phyloP scores from a whole-genome alignment of 2,113 vertebrate species.

The Ahaetulla prasina region DNA sequence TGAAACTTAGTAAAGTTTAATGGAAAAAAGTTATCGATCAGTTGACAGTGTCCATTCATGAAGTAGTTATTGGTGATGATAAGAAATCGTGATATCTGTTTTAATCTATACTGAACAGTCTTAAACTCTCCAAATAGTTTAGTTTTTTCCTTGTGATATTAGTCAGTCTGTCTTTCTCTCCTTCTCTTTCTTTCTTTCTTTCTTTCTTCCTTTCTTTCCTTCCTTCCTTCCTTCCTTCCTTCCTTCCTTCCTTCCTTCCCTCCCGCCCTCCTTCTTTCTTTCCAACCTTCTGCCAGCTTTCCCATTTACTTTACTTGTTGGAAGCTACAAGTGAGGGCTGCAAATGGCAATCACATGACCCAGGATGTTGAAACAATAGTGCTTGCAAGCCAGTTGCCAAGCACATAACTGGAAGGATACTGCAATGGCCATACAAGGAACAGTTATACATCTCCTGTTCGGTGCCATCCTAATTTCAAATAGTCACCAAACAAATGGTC shows the following conservation, averaged over 20 bases:
- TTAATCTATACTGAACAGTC: not conserved
- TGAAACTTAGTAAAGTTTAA: not conserved
- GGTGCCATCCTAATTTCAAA: not conserved
- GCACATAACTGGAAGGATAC: not conserved
- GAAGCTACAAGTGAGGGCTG: not conserved
- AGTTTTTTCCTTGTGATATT: not conserved
- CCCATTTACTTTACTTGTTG: not conserved
- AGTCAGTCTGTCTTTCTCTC: not conserved
- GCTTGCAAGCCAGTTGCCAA: not conserved
- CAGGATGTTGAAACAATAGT: not conserved
- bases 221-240: too few species aligned
- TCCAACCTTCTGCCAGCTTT: not conserved
- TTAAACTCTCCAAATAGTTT: not conserved
- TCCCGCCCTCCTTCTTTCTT: too few species aligned
- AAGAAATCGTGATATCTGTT: not conserved
- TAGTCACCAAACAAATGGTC: not conserved
- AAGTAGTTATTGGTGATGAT: not conserved
- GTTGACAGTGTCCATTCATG: not conserved
- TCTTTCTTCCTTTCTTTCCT: too few species aligned
- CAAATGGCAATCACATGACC: not conserved
- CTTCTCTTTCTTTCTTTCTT: too few species aligned
- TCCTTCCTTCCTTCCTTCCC: too few species aligned
- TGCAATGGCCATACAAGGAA: not conserved
- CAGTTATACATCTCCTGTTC: not conserved
- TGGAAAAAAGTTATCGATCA: not conserved